Evolutionary conservation across 2,888 invertebrate species (phyloP).

Genomic region (Agrilus cyanescens): DNA sequence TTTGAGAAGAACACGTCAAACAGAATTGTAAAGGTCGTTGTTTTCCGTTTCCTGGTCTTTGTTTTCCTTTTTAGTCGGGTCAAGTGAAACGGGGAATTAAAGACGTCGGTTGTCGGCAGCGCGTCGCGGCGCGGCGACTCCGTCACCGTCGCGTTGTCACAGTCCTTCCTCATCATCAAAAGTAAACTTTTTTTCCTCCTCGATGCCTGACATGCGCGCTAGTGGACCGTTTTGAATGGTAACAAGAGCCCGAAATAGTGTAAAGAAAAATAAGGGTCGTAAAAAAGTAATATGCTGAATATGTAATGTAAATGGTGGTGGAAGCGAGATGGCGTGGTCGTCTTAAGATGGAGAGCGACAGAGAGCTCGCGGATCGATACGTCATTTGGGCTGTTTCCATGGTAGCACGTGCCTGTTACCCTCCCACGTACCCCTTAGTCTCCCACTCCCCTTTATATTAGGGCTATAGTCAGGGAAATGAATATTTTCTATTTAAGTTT

Average conservation of each 20-base stretch:
- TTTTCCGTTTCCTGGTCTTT: no score
- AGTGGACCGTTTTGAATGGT: conserved; percentile 19
- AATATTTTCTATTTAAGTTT: conserved; percentile 35
- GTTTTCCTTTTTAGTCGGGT: no score
- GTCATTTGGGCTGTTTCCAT: conserved; percentile 43
- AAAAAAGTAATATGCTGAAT: conserved; percentile 40
- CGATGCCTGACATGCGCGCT: conserved; percentile 9
- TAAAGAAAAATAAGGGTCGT: conserved; percentile 32
- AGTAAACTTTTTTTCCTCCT: conserved; percentile 21
- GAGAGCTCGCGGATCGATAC: conserved; percentile 38
- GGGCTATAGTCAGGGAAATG: conserved; percentile 33
- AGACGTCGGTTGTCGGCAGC: no score
- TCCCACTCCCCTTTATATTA: conserved; percentile 30
- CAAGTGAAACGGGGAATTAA: no score
- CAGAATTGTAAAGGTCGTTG: no score
- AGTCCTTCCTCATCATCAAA: conserved; percentile 10
- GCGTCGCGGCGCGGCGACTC: no score
- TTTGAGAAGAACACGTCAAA: no score
- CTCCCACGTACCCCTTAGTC: conserved; percentile 22
- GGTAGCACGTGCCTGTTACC: conserved; percentile 37
- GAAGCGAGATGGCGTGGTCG: conserved; percentile 24
- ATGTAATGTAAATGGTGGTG: conserved; percentile 36
- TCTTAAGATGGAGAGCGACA: conserved; percentile 24
- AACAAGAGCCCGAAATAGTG: conserved; percentile 29
- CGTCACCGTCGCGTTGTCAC: no score